phyloP scores from a whole-genome alignment of 2,888 invertebrate species.

The Microchrysa polita region DNA sequence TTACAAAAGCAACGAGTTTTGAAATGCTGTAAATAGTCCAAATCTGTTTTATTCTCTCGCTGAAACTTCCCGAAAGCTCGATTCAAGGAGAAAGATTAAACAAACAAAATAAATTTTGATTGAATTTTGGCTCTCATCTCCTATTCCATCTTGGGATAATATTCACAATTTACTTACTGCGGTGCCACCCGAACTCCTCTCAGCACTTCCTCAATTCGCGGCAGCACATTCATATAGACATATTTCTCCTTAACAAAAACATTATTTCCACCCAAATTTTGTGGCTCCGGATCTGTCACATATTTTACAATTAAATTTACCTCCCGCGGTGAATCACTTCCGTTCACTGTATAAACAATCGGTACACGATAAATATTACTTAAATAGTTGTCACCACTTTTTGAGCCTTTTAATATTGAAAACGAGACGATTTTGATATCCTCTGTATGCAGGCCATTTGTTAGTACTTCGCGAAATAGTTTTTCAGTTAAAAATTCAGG shows the following conservation, averaged over 20 bases:
- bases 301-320: conserved; percentile 60
- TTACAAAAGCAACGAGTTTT: no score
- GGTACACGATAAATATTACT: conserved; percentile 60
- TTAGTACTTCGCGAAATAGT: conserved; percentile 60
- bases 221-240: conserved; percentile 64
- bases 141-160: neutral
- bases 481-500: conserved; percentile 51
- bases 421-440: conserved; percentile 59
- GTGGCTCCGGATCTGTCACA: conserved; percentile 62
- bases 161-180: conserved; percentile 54
- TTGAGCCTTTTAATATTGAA: conserved; percentile 57
- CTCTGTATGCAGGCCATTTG: conserved; percentile 59
- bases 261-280: conserved; percentile 63
- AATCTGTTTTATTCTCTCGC: no score
- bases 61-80: no score
- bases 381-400: conserved; percentile 62
- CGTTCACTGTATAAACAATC: conserved; percentile 46
- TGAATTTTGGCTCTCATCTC: no score
- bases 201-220: conserved; percentile 63
- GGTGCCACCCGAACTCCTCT: conserved; percentile 62
- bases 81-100: no score
- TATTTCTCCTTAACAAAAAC: conserved; percentile 65
- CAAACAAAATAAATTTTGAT: no score
- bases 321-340: conserved; percentile 55
- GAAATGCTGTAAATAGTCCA: no score